Conservation (phyloP, 2,888 invertebrate genomes). For the Drosophila conformis region DNA sequence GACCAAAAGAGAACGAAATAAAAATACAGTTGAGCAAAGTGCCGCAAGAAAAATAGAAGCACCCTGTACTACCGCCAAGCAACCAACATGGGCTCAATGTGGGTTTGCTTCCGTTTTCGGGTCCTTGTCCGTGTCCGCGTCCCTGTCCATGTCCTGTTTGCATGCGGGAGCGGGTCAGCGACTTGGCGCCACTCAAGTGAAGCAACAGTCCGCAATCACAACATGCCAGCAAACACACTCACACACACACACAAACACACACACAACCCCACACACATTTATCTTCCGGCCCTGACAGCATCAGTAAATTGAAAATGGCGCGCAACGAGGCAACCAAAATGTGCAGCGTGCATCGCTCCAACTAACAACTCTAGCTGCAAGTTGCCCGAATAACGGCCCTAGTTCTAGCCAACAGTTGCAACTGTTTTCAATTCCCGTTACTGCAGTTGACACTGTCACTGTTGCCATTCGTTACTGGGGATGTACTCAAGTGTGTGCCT, state of each 20-base stretch:
- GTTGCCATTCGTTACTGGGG: slow-evolving; percentile 1
- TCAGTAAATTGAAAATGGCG: slow-evolving; percentile 77
- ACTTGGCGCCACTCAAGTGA: slow-evolving; percentile 64
- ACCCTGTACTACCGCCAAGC: slow-evolving; percentile 53
- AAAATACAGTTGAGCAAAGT: slow-evolving; percentile 27
- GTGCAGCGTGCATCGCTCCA: slow-evolving; percentile 26
- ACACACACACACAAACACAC: slow-evolving; percentile 8
- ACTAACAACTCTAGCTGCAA: slow-evolving; percentile 19
- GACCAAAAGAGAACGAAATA: slow-evolving; percentile 27
- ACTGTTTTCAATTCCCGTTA: slow-evolving; percentile 59
- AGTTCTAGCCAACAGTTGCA: slow-evolving; percentile 20
- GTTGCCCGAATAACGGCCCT: slow-evolving; percentile 20
- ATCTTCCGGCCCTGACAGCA: slow-evolving; percentile 74
- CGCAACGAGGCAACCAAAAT: slow-evolving; percentile 44
- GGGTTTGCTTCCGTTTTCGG: slow-evolving; percentile 13
- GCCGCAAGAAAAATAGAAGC: slow-evolving; percentile 52
- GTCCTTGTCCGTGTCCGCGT: background rate
- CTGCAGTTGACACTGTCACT: slow-evolving; percentile 32
- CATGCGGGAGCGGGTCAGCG: slow-evolving; percentile 46
- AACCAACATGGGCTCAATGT: slow-evolving; percentile 9
- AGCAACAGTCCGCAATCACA: slow-evolving; percentile 75
- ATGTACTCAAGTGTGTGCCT: background rate
- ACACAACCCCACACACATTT: slow-evolving; percentile 49
- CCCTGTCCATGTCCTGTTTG: slow-evolving; percentile 19
- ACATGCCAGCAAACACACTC: slow-evolving; percentile 45